Conservation (phyloP, 2,888 invertebrate genomes). For the Sarcophaga subvicina region DNA sequence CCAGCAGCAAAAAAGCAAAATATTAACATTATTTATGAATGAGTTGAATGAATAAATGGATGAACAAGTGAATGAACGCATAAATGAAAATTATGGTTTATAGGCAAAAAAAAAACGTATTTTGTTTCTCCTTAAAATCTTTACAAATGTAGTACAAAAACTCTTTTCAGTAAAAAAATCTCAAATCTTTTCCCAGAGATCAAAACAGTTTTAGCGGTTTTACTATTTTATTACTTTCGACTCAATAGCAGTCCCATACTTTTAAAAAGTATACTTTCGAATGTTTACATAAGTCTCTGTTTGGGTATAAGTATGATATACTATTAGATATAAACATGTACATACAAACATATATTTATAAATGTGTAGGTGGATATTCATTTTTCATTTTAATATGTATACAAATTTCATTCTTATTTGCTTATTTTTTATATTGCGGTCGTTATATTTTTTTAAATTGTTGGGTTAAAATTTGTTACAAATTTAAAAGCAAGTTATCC, state of each 20-base stretch:
- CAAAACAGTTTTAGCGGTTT: constrained; percentile 62
- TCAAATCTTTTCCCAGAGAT: constrained; percentile 46
- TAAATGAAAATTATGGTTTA: background rate
- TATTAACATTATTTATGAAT: constrained; percentile 28
- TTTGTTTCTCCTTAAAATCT: constrained; percentile 42
- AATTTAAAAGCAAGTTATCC: no score
- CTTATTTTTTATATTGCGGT: no score
- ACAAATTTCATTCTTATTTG: no score
- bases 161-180: constrained; percentile 43
- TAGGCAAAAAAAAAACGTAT: constrained; percentile 13
- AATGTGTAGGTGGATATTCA: background rate
- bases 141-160: constrained; percentile 53
- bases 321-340: background rate
- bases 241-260: no score
- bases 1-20: background rate
- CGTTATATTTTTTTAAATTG: no score
- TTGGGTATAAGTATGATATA: no score
- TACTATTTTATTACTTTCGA: constrained; percentile 46
- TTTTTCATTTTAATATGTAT: background rate
- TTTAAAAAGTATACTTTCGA: no score
- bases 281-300: background rate
- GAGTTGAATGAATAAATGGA: background rate
- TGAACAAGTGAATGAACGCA: background rate
- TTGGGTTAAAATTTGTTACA: no score
- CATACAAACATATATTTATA: background rate